A percentile compares a stretch with the other conserved stretches of the same genome.
Evolutionary conservation across 2,797 vertebrate species (phyloP).

Genomic region (Mallotus villosus): DNA sequence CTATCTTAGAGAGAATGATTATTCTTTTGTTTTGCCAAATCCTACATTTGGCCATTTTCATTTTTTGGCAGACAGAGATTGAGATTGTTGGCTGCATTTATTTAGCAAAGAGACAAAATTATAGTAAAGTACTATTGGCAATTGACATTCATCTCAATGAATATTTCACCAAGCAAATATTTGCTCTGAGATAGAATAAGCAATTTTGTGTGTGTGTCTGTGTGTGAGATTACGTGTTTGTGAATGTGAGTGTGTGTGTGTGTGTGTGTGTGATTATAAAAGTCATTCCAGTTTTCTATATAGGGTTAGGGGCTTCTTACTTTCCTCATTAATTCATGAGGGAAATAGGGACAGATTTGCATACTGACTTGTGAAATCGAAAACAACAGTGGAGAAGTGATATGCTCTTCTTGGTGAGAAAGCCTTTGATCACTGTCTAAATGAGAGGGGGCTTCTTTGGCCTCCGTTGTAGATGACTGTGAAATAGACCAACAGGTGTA

Average conservation of each 20-base stretch:
- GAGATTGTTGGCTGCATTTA: conserved; percentile 27
- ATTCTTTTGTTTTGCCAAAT: background rate
- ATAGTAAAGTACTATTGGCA: conserved; percentile 34
- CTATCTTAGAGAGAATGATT: too few relatives aligned
- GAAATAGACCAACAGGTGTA: conserved; percentile 47
- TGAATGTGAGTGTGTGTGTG: conserved; percentile 44
- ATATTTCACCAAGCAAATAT: conserved; percentile 42
- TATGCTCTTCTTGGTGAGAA: conserved; percentile 46
- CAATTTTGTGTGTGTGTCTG: conserved; percentile 42
- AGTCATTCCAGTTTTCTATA: conserved; percentile 62
- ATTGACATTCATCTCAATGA: conserved; percentile 31
- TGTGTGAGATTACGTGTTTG: conserved; percentile 25
- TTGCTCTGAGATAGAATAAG: conserved; percentile 38
- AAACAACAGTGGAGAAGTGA: conserved; percentile 60
- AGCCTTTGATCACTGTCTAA: conserved; percentile 60
- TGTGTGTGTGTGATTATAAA: conserved; percentile 47
- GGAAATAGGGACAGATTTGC: conserved; percentile 57
- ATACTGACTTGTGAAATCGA: conserved; percentile 60
- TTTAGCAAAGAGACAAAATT: conserved; percentile 31
- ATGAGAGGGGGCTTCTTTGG: conserved; percentile 39
- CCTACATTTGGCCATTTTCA: conserved; percentile 11
- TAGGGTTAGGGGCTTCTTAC: conserved; percentile 60
- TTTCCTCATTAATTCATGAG: conserved; percentile 65
- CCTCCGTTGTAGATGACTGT: conserved; percentile 50
- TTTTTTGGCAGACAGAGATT: conserved; percentile 30